Base-by-base conservation (phyloP, 2,888 invertebrate genomes). In the Acronicta aceris region DNA sequence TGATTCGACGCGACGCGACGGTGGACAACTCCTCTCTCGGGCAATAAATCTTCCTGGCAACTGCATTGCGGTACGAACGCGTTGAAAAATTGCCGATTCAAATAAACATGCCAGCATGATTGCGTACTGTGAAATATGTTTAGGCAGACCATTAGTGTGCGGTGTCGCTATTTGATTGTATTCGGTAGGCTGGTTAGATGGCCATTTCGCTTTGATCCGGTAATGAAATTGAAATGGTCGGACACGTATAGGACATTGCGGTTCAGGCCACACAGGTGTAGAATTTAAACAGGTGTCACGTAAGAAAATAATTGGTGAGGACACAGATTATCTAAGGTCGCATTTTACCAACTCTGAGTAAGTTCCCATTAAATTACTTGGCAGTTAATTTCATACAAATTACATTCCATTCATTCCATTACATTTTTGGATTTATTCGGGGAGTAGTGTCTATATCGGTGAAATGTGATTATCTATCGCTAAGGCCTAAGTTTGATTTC, bases 41-140 rank as follows among this genome's bases (percentile, higher is more conserved):
- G 84, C 86, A 75, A 91, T 91, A 91, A 91, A 92, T 91, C 91
- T 91, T 78, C 68, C 76, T 75, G 80, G 86, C 88, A 85, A 89
- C 91, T 89, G 91, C 92, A 91, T 84, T 89, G 92, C 90, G 82
- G 87, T 81, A 82, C 84, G 78, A 72, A 79, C 74, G 77, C 81
- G 85, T 85, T 91, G 91, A 91, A 91, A 92, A 91, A 92, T 89
- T 90, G 87, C 84, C 84, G 84, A 90, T 89, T 87, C 85, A 85
- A 91, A 90, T 90, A 90, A 90, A 90, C 90, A 87, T 87, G 89
- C 81, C 81, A 75, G 67, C 69, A 72, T 75, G 85, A 83, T 83
- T 85, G 86, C 85, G 86, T 83, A 82, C 81, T 65, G 71, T 71
- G 64, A 64, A 67, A 68, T 71, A 73, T 65, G 62, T 62, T 65